Evolutionary conservation across 2,888 invertebrate species (phyloP).

Genomic region (Nineta flava): DNA sequence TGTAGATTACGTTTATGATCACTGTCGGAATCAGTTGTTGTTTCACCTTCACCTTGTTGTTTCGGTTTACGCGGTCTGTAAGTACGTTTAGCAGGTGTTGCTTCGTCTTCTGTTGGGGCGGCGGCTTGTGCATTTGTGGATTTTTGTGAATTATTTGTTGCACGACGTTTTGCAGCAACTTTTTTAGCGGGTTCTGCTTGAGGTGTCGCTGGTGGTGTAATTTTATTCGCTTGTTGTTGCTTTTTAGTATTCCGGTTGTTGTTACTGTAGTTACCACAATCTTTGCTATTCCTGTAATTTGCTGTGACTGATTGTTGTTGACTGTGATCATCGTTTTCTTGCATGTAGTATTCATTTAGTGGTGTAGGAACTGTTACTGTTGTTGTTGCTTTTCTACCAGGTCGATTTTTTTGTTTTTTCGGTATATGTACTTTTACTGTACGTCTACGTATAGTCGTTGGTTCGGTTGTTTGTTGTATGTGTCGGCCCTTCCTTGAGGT

Average conservation of each 20-base stretch:
- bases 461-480: conserved; percentile 41
- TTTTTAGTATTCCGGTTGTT: neutral
- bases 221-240: neutral
- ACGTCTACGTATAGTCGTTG: conserved; percentile 30
- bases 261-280: neutral
- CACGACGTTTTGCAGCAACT: neutral
- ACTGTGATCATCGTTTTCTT: neutral
- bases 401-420: conserved; percentile 1
- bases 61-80: conserved; percentile 13
- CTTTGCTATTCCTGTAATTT: neutral
- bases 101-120: neutral
- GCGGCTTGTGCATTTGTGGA: conserved; percentile 12
- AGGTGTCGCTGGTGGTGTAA: neutral
- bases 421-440: conserved; percentile 6
- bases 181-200: neutral
- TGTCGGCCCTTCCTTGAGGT: conserved; percentile 53
- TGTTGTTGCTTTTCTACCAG: neutral
- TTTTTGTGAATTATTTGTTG: conserved; percentile 17
- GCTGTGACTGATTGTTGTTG: neutral
- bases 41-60: conserved; percentile 17
- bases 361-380: neutral
- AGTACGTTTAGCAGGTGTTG: conserved; percentile 1
- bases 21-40: conserved; percentile 26
- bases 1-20: conserved; percentile 63
- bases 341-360: no score